Conservation (phyloP, 1,140 invertebrate genomes). For the Pentalonia nigronervosa region DNA sequence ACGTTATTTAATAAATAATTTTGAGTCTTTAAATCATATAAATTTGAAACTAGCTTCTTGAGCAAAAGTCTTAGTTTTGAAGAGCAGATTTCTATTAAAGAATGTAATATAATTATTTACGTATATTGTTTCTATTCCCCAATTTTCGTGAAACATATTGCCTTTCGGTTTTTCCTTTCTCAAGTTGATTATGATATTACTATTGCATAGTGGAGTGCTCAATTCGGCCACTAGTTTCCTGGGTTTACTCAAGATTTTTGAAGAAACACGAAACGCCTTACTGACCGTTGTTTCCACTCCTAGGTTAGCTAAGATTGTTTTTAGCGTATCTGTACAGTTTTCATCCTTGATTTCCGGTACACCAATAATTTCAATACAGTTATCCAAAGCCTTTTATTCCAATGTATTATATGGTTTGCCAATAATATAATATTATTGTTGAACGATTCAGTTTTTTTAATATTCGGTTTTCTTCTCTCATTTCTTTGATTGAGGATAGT, state of each 20-base stretch:
- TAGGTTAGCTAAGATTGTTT: neutral
- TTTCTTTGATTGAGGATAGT: too few relatives aligned
- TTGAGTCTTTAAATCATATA: neutral
- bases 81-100: too few relatives aligned
- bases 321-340: neutral
- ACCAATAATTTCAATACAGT: neutral
- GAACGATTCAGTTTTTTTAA: too few relatives aligned
- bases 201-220: too few relatives aligned
- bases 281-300: neutral
- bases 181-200: too few relatives aligned
- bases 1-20: slow-evolving; percentile 13
- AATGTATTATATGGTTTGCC: neutral
- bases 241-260: neutral
- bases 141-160: too few relatives aligned
- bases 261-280: neutral
- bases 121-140: too few relatives aligned
- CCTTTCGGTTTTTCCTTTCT: too few relatives aligned
- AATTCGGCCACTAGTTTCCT: neutral
- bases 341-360: neutral
- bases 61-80: too few relatives aligned
- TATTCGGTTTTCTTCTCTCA: too few relatives aligned
- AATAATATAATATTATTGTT: too few relatives aligned
- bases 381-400: neutral
- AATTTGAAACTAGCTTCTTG: neutral
- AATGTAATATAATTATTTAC: too few relatives aligned